Percentiles rank a stretch among this genome's conserved stretches.
Evolutionary conservation across 1,140 invertebrate genomes (phyloP).

Genomic region (Anastrepha obliqua): DNA sequence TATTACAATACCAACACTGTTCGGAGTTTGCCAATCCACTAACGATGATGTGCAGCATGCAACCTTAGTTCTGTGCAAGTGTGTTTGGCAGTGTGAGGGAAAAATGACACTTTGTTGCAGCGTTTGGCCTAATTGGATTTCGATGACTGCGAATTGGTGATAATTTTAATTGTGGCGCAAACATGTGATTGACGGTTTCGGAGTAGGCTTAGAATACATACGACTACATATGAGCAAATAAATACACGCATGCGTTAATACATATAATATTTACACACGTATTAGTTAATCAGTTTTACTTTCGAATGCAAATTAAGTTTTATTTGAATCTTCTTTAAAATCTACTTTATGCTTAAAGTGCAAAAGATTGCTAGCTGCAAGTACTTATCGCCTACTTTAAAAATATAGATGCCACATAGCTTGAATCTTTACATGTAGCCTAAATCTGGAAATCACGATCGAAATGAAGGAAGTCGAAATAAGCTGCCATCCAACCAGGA

Average conservation of each 20-base stretch:
- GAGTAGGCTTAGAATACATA: not conserved
- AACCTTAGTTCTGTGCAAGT: not conserved
- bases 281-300: not conserved
- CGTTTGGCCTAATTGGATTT: conserved; percentile 69
- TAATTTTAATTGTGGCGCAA: conserved; percentile 66
- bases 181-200: not conserved
- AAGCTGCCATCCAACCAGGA: too few relatives aligned
- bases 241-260: not conserved
- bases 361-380: too few relatives aligned
- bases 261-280: not conserved
- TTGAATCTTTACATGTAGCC: too few relatives aligned
- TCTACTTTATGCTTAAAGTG: not conserved
- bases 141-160: conserved; percentile 74
- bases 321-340: not conserved
- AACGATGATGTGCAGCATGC: not conserved
- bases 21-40: not conserved
- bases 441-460: too few relatives aligned
- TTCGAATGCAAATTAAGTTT: not conserved
- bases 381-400: too few relatives aligned
- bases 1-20: not conserved
- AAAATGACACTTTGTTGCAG: not conserved
- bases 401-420: too few relatives aligned
- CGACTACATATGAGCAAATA: too few relatives aligned
- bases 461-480: too few relatives aligned
- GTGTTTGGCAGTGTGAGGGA: not conserved